Percentiles rank a stretch among this genome's conserved stretches.
Conservation (phyloP, 2,113 vertebrate species). For the Charina bottae region DNA sequence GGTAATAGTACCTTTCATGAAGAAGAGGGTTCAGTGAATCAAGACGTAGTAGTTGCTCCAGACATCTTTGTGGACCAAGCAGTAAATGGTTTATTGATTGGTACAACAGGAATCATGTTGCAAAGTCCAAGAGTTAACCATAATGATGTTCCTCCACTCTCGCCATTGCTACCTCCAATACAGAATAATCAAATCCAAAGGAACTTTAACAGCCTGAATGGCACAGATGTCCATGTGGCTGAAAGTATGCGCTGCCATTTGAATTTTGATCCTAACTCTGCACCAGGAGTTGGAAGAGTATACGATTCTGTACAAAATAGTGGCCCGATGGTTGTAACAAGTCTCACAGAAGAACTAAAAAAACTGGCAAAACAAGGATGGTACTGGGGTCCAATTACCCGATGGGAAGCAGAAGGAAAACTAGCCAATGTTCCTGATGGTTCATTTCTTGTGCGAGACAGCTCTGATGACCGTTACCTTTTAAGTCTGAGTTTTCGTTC, state of each 20-base stretch:
- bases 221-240: conserved; percentile 84
- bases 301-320: conserved; percentile 95
- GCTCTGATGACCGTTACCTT: conserved; percentile 95
- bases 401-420: conserved; percentile 98
- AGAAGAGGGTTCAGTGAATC: conserved; percentile 82
- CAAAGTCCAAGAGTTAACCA: conserved; percentile 81
- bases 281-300: conserved; percentile 91
- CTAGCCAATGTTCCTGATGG: conserved; percentile 90
- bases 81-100: conserved; percentile 83
- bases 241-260: conserved; percentile 93
- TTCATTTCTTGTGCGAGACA: conserved; percentile 95
- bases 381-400: conserved; percentile 99
- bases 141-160: conserved; percentile 84
- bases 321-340: conserved; percentile 95
- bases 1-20: conserved; percentile 78
- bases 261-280: conserved; percentile 93
- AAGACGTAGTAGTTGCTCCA: conserved; percentile 81
- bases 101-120: conserved; percentile 86
- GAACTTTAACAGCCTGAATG: conserved; percentile 85
- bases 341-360: conserved; percentile 97
- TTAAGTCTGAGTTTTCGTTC: conserved; percentile 98
- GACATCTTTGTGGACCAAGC: conserved; percentile 92
- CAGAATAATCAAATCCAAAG: conserved; percentile 86
- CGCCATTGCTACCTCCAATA: conserved; percentile 90
- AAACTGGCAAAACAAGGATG: conserved; percentile 96